A percentile compares a stretch with the other conserved stretches of the same genome.
phyloP scores from a whole-genome alignment of 2,797 vertebrate genomes.

The Rousettus madagascariensis region DNA sequence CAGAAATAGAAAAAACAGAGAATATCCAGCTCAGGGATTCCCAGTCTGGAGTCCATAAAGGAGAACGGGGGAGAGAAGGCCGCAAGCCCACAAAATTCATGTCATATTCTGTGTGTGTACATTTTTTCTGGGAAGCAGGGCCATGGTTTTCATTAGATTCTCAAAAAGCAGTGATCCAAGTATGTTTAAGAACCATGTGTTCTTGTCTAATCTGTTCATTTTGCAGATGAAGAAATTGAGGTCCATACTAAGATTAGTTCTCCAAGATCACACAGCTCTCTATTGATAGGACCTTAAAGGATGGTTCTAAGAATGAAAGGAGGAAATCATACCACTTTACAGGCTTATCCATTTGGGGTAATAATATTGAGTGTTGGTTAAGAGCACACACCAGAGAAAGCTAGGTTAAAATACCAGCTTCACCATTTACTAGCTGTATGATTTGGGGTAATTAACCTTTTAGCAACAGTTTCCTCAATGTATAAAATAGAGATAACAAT shows the following conservation, averaged over 20 bases:
- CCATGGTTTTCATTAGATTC: neutral
- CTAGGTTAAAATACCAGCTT: neutral
- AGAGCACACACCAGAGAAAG: neutral
- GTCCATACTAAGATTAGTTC: neutral
- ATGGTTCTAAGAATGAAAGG: neutral
- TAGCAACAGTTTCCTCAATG: neutral
- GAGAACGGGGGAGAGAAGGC: neutral
- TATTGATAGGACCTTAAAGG: neutral
- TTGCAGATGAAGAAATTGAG: slow-evolving; percentile 11
- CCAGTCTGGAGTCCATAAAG: neutral
- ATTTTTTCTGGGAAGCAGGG: neutral
- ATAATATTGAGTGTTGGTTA: neutral
- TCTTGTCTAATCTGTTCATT: neutral
- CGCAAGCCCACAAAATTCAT: neutral
- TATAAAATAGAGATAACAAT: neutral
- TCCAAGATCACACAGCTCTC: neutral
- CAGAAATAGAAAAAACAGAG: neutral
- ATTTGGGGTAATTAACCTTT: neutral
- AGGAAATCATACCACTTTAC: neutral
- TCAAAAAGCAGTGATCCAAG: neutral
- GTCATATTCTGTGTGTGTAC: neutral
- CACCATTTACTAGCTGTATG: neutral
- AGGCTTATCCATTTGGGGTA: neutral
- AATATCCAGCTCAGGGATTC: neutral
- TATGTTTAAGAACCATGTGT: neutral